Evolutionary conservation across 2,113 vertebrate species (phyloP).

Genomic region (Apistogramma diplotaenia): DNA sequence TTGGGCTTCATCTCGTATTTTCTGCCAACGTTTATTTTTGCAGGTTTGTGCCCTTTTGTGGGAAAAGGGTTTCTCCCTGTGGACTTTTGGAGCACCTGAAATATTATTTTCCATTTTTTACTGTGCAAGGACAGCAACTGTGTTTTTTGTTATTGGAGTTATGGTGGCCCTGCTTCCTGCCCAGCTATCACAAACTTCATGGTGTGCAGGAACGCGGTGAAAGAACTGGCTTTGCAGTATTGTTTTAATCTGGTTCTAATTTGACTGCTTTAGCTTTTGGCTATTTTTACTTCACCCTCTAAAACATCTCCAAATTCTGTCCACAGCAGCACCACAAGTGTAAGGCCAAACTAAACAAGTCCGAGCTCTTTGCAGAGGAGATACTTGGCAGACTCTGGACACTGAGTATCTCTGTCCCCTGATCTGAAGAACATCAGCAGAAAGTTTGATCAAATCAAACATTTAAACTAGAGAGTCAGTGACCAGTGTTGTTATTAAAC

Average conservation of each 20-base stretch:
- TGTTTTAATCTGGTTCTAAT: constrained; percentile 2
- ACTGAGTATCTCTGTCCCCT: background rate
- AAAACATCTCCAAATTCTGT: background rate
- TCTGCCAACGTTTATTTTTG: background rate
- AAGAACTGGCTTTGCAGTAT: background rate
- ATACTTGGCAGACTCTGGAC: background rate
- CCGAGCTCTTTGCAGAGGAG: background rate
- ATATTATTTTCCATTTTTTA: background rate
- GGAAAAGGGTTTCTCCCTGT: background rate
- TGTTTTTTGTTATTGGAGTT: too few relatives aligned
- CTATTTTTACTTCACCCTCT: background rate
- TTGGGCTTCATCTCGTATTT: background rate
- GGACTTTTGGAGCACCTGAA: background rate
- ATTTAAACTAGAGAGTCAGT: background rate
- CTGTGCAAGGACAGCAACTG: background rate
- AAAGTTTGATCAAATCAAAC: background rate
- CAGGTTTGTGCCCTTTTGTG: background rate
- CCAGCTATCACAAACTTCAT: background rate
- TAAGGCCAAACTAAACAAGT: background rate
- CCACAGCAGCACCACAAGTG: background rate
- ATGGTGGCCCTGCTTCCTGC: background rate
- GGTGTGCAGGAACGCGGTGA: background rate
- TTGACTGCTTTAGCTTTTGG: background rate
- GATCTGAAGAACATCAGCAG: background rate
- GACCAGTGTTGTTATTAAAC: too few relatives aligned